Conservation (phyloP, 2,888 invertebrate genomes). For the Apotomis betuletana region DNA sequence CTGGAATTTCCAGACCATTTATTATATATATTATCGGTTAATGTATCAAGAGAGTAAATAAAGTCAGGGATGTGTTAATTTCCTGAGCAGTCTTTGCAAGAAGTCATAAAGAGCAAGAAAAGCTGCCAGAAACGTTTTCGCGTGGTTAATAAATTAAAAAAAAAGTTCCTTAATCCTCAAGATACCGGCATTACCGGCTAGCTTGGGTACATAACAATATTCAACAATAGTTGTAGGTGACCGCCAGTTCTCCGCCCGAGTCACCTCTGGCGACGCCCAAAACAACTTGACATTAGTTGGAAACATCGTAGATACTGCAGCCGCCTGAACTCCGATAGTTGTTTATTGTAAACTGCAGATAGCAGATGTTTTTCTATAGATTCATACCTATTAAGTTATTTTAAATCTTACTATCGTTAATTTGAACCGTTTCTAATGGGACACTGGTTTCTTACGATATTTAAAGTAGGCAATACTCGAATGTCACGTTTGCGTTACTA, state of each 20-base stretch:
- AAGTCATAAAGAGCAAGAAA: neutral
- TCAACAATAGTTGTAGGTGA: constrained; percentile 31
- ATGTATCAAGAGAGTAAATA: too few relatives aligned
- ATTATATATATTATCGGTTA: too few relatives aligned
- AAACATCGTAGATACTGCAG: neutral
- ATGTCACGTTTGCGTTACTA: too few relatives aligned
- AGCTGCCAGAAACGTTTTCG: neutral
- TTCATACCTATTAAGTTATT: too few relatives aligned
- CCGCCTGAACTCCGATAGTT: neutral
- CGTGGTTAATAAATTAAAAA: neutral
- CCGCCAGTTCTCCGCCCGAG: constrained; percentile 17
- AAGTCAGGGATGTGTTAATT: too few relatives aligned
- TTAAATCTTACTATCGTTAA: too few relatives aligned
- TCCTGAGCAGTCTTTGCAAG: too few relatives aligned
- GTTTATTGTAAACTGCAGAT: neutral
- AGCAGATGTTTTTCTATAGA: too few relatives aligned
- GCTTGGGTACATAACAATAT: neutral
- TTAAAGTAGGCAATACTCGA: too few relatives aligned
- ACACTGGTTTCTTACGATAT: too few relatives aligned
- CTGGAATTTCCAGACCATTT: neutral
- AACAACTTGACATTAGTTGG: constrained; percentile 25
- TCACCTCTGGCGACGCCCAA: constrained; percentile 18
- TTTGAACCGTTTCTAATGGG: too few relatives aligned
- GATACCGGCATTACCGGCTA: neutral
- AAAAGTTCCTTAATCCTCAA: neutral